Evolutionary conservation across 2,888 invertebrate species (phyloP).

Genomic region (Dryadula phaetusa): DNA sequence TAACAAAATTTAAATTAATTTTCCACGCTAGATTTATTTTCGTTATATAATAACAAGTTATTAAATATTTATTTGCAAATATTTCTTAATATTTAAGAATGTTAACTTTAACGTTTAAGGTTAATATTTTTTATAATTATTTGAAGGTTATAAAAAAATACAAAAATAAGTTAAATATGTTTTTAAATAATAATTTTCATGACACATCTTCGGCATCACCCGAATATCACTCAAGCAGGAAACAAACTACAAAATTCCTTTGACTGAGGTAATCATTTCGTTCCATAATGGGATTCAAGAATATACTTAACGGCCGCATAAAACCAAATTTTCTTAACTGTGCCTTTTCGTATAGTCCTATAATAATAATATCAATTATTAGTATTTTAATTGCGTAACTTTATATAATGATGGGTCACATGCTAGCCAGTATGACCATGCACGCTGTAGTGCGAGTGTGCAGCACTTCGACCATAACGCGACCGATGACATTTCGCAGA

Average conservation of each 20-base stretch:
- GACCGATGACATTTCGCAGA: constrained; percentile 76
- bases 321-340: neutral
- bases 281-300: too few relatives aligned
- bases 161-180: too few relatives aligned
- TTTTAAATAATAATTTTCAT: too few relatives aligned
- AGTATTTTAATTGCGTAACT: constrained; percentile 7
- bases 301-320: too few relatives aligned
- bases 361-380: neutral
- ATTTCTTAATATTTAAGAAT: neutral
- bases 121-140: neutral
- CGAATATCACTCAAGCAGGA: too few relatives aligned
- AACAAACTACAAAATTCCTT: too few relatives aligned
- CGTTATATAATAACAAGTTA: neutral
- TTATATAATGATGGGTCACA: constrained; percentile 5
- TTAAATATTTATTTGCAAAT: neutral
- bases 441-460: constrained; percentile 53
- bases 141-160: neutral
- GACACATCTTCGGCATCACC: too few relatives aligned
- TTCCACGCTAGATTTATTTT: constrained; percentile 36
- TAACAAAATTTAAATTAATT: neutral
- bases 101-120: neutral
- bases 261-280: too few relatives aligned
- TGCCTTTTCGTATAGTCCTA: neutral
- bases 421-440: constrained; percentile 19
- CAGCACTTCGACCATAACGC: constrained; percentile 67